Evolutionary conservation across 2,888 invertebrate species (phyloP), one percentile per base, ranked within the genome.

Genomic region (Eucriotettix oculatus): DNA sequence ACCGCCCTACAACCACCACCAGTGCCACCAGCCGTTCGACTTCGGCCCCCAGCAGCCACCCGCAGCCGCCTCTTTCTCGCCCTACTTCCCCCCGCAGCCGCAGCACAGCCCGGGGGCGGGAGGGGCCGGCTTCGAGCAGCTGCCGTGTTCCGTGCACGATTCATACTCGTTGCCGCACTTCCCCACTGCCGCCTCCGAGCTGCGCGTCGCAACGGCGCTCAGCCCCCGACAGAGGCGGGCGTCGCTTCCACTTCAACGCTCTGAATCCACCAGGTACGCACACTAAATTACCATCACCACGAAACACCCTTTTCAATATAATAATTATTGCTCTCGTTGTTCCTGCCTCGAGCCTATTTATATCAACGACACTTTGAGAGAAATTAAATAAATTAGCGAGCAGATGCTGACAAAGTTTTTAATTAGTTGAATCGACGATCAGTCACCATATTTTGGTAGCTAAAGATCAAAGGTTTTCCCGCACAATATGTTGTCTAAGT

Each of bases 211-310:
- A 61, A 79, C 85, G 14, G 80, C 84, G 52, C 76, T 81, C 64
- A 79, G 76, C 63, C 76, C 82, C n/a, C 76, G 84, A 64, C 81
- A 86, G 68, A 78, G 89, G 62, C 79, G 89, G 65, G 83, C 88
- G 9, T 88, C 88, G 9, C 74, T 90, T 65, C 88, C 88, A 1
- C 78, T 88, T 17, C 90, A 90, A 71, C 78, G 89, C 65, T 86
- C 87, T 10, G 88, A 89, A 71, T 89, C 89, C 2, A 87, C 85
- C 60, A 86, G 84, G 75, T 74, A 66, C 60, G 63, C 54, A 16
- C 54, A 1, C 48, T 16, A n/a, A 48, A 48, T 48, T 48, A 48
- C 1, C 9, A 48, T 5, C 9, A 48, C 5, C 12, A 48, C 29
- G 7, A 7, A 29, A 29, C 3, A 29, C 29, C 7, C 7, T 29